These are phyloP conservation scores for Xylocampa areola DNA, from an alignment of 2,888 invertebrate genomes.

Conservation along the genomic window DNA sequence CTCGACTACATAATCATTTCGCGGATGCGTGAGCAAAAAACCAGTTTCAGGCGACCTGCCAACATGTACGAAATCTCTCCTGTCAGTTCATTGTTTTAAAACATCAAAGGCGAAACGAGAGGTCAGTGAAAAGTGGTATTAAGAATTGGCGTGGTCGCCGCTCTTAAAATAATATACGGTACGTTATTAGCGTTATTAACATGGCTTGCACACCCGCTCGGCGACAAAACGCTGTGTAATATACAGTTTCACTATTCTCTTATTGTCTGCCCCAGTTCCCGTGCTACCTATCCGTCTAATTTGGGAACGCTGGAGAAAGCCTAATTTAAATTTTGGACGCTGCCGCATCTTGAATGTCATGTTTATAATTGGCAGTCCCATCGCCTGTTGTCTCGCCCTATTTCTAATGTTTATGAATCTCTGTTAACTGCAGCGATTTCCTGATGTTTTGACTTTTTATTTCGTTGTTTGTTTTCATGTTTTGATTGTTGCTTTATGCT, in stretches of 20 bases:
- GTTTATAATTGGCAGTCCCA: slow-evolving; percentile 61
- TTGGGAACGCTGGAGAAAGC: slow-evolving; percentile 58
- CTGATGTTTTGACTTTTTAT: slow-evolving; percentile 38
- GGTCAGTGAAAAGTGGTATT: slow-evolving; percentile 56
- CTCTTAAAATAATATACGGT: slow-evolving; percentile 69
- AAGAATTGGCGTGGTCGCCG: slow-evolving; percentile 66
- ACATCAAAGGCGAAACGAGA: slow-evolving; percentile 46
- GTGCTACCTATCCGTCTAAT: slow-evolving; percentile 63
- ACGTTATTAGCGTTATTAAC: slow-evolving; percentile 71
- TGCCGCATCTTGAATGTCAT: slow-evolving; percentile 63
- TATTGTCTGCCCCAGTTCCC: slow-evolving; percentile 64
- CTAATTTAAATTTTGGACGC: slow-evolving; percentile 60
- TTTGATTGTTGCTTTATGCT: slow-evolving; percentile 27
- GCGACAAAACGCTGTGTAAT: slow-evolving; percentile 60
- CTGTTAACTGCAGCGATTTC: slow-evolving; percentile 46
- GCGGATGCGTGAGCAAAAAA: slow-evolving; percentile 48
- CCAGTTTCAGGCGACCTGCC: slow-evolving; percentile 56
- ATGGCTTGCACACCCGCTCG: slow-evolving; percentile 64
- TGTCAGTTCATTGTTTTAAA: slow-evolving; percentile 32
- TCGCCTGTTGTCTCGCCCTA: slow-evolving; percentile 55
- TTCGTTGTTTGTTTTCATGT: slow-evolving; percentile 24
- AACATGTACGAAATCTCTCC: slow-evolving; percentile 31
- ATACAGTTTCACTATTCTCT: slow-evolving; percentile 65
- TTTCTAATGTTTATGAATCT: slow-evolving; percentile 53
- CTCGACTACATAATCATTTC: slow-evolving; percentile 55